Evolutionary conservation across 1,140 invertebrate species (phyloP), one percentile per base, ranked within the genome.

Genomic region (Orchesella cincta): DNA sequence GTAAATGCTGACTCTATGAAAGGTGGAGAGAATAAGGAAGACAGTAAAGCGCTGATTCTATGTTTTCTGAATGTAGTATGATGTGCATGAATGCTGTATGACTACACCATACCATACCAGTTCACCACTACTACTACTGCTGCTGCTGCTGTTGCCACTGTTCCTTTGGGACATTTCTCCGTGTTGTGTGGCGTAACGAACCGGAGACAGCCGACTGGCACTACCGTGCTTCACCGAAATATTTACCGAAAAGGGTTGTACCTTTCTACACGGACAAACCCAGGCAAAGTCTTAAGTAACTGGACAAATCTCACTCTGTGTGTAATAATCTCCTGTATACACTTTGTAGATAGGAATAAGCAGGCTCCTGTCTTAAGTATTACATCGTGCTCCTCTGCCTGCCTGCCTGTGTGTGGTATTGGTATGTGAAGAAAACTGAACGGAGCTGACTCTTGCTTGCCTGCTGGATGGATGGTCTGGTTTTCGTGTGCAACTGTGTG

Each of bases 231-330:
- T 12, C 12, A 8, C 31, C 62, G 62, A 67, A 67, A 67, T 23
- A 5, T 3, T 33, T 33, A 67, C 62, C 62, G 62, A 67, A 29
- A 33, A 67, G 3, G n/a, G 62, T 67, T 31, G 31, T n/a, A n/a
- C n/a, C n/a, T n/a, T n/a, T n/a, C n/a, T n/a, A n/a, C 29, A 67
- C 62, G 62, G 62, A 29, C 62, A 67, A 67, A 67, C 62, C 62
- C 62, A 67, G 62, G 29, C 62, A 31, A 12, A 29, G 2, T 67
- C 12, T 29, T 29, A 67, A 23, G 62, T 12, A 67, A 31, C 23
- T 8, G 62, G 28, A 16, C 31, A 31, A 29, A 67, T n/a, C 23
- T 57, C 52, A 12, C 39, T 46, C 39, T 20, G 23, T 33, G 62
- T n/a, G 26, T 67, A 18, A 26, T 16, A 57, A 8, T 20, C 8